These are phyloP conservation scores for Amblyjoppa fuscipennis DNA, from an alignment of 2,888 invertebrate species.

Conservation along the genomic window DNA sequence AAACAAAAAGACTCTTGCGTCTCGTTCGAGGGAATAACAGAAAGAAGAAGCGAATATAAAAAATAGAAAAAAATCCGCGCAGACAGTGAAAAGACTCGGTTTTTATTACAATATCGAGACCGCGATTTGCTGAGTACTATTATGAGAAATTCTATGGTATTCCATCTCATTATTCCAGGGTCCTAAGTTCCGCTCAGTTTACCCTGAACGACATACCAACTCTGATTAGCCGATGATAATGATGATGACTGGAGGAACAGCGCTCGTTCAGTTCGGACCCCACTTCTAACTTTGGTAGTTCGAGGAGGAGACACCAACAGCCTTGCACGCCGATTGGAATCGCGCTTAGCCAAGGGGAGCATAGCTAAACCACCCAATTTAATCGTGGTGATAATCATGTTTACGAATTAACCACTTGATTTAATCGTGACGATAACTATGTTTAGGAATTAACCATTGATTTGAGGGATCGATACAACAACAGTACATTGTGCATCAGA, in stretches of 20 bases:
- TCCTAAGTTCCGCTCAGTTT: not conserved
- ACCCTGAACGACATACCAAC: not conserved
- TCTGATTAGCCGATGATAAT: not conserved
- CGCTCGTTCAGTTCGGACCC: not conserved
- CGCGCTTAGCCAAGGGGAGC: not conserved
- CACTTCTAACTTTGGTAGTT: not conserved
- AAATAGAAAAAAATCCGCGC: not conserved
- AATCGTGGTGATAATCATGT: not conserved
- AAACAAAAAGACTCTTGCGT: constrained; percentile 22
- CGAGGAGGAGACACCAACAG: not conserved
- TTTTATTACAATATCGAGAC: constrained; percentile 8
- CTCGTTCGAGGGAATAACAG: not conserved
- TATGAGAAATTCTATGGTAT: not conserved
- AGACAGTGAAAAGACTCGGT: constrained; percentile 5
- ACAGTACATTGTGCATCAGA: not conserved
- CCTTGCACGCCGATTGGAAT: not conserved
- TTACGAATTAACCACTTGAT: not conserved
- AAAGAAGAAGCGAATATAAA: not conserved
- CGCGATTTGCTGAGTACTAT: not conserved
- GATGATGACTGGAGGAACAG: not conserved
- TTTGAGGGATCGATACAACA: not conserved
- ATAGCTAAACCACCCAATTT: not conserved
- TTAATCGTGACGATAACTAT: not conserved
- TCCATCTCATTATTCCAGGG: not conserved
- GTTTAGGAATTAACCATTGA: too few relatives aligned